phyloP scores from a whole-genome alignment of 2,113 vertebrate species.

The Marmota monax region DNA sequence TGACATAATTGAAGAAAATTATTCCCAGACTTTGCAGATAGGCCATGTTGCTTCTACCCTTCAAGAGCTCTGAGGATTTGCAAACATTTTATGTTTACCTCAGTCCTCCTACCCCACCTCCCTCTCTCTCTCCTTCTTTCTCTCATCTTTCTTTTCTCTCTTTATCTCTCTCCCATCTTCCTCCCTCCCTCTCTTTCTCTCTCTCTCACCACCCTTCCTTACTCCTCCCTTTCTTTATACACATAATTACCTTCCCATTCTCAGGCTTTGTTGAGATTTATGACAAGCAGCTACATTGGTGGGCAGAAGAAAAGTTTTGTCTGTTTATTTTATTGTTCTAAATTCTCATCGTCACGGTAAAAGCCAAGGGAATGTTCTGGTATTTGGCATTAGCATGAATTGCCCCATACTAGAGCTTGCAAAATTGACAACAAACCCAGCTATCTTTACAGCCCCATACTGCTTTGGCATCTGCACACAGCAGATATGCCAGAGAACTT shows the following conservation, averaged over 20 bases:
- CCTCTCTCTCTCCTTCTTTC: rapidly evolving
- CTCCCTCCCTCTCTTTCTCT: rapidly evolving
- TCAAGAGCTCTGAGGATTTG: neutral
- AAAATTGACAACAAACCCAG: neutral
- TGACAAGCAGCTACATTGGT: neutral
- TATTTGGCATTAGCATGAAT: neutral
- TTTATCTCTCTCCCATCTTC: no score
- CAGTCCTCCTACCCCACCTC: neutral
- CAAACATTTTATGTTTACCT: neutral
- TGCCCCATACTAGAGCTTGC: neutral
- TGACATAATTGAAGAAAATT: conserved; percentile 66
- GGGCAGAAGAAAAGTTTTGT: neutral
- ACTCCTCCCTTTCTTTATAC: rapidly evolving
- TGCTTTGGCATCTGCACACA: neutral
- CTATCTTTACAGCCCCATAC: rapidly evolving
- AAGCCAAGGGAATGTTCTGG: neutral
- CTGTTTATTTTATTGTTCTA: neutral
- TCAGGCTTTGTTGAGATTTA: neutral
- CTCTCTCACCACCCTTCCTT: neutral
- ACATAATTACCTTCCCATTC: neutral
- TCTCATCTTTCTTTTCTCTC: neutral
- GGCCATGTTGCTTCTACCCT: neutral
- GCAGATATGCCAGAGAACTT: neutral
- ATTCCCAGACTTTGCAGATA: conserved; percentile 53
- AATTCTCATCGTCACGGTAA: neutral